These are phyloP conservation scores for Tetragonula clypearis DNA, from an alignment of 1,140 invertebrate genomes.

Conservation along the genomic window DNA sequence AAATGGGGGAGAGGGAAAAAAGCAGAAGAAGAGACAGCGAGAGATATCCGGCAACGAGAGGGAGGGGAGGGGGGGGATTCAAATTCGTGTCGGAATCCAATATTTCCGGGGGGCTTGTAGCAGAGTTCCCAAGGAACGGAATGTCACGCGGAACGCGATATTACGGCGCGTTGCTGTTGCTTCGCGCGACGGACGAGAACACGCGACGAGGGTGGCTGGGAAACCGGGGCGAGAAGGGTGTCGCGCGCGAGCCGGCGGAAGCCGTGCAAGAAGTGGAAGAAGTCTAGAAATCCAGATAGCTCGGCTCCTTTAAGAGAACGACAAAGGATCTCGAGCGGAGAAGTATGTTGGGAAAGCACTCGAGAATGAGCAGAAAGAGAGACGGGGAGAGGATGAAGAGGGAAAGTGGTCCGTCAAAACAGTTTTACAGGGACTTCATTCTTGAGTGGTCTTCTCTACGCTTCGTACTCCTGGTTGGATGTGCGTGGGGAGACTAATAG, in stretches of 20 bases:
- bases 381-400: neutral
- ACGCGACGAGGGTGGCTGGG: neutral
- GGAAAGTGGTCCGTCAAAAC: constrained; percentile 41
- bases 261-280: constrained; percentile 4
- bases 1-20: neutral
- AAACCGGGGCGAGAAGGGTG: neutral
- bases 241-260: neutral
- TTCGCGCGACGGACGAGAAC: neutral
- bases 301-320: constrained; percentile 36
- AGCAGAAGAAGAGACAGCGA: neutral
- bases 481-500: neutral
- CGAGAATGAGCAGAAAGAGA: constrained; percentile 19
- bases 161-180: constrained; percentile 44
- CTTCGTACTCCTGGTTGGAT: neutral
- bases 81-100: constrained; percentile 62
- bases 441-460: constrained; percentile 25
- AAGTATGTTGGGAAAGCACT: constrained; percentile 50
- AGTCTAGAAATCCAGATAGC: constrained; percentile 43
- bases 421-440: constrained; percentile 35
- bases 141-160: constrained; percentile 55
- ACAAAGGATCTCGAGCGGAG: constrained; percentile 47
- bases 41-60: neutral
- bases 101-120: constrained; percentile 43
- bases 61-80: constrained; percentile 24
- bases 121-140: constrained; percentile 51